Base-by-base conservation (phyloP, 2,888 invertebrate genomes). In the Cactoblastis cactorum region DNA sequence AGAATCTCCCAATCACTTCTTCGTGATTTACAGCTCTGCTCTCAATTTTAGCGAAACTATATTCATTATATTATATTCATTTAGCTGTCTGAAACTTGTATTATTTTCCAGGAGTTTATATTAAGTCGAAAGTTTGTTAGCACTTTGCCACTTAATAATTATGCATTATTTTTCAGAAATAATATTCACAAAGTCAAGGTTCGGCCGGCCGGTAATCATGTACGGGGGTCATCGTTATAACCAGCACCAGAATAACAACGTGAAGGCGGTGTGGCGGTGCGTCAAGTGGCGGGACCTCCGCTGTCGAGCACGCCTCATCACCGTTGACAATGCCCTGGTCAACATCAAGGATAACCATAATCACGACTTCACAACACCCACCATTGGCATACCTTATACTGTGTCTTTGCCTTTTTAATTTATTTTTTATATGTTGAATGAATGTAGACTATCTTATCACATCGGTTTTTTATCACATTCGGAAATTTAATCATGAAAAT, bases 291-390 rank as follows among this genome's bases (percentile, higher is more conserved):
- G 53, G 1, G 43, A 49, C 9, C 55, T 61, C 2, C 14, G 43
- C n/a, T 78, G 79, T 47, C 65, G 64, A 37, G 76, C 72, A 0
- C 56, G 57, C 1, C 49, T 79, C 1, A 33, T 63, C 19, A 77
- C 78, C 0, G 3, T 61, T 2, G 62, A 69, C 1, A 53, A 67
- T 12, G 45, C 59, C 8, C 68, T 79, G 33, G 52, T 76, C 1
- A 55, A 52, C 37, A 47, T 56, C 2, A 56, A 54, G 9, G 46
- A 64, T 47, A 37, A 56, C 0, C 75, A 75, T 51, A 62, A 2
- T 17, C 37, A 37, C 17, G 37, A 37, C 5, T 8, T 37, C 1
- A 3, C 37, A n/a, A n/a, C n/a, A 9, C 4, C 3, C 8, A 8
- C 9, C 8, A 6, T 4, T 28, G 28, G 4, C n/a, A n/a, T n/a